These are phyloP conservation scores for Eretmochelys imbricata DNA, from an alignment of 2,113 vertebrate genomes.

Conservation along the genomic window DNA sequence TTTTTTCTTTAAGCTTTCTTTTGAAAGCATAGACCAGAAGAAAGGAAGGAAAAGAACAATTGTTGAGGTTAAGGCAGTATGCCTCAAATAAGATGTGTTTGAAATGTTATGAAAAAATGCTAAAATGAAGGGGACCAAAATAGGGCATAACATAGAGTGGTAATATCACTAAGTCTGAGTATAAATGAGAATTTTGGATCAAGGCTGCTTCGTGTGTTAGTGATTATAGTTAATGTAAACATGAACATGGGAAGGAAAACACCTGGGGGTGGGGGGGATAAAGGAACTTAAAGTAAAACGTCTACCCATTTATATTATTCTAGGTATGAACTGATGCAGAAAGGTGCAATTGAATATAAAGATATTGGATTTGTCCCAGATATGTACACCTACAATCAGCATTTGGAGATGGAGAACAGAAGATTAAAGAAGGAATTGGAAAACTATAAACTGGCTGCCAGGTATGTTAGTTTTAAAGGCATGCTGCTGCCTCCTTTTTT, in stretches of 20 bases:
- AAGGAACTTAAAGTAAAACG: not conserved
- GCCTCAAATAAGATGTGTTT: not conserved
- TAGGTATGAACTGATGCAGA: conserved; percentile 85
- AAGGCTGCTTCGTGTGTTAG: not conserved
- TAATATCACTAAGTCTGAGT: not conserved
- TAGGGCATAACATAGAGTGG: not conserved
- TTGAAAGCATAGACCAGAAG: not conserved
- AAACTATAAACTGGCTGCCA: conserved; percentile 75
- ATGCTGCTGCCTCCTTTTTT: not conserved
- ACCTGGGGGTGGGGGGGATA: not conserved
- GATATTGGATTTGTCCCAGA: conserved; percentile 77
- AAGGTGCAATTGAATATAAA: conserved; percentile 72
- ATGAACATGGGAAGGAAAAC: not conserved
- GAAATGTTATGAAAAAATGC: not conserved
- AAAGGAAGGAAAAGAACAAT: not conserved
- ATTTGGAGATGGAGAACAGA: conserved; percentile 82
- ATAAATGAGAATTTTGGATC: not conserved
- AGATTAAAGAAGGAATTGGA: conserved; percentile 81
- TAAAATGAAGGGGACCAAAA: not conserved
- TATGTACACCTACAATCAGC: conserved; percentile 81
- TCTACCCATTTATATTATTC: not conserved
- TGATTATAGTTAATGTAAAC: not conserved
- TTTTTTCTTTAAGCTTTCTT: not conserved
- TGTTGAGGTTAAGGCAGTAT: not conserved
- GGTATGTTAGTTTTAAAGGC: conserved; percentile 67